These are phyloP conservation scores for Drosophila sulfurigaster DNA, from an alignment of 1,140 invertebrate species.

Conservation along the genomic window DNA sequence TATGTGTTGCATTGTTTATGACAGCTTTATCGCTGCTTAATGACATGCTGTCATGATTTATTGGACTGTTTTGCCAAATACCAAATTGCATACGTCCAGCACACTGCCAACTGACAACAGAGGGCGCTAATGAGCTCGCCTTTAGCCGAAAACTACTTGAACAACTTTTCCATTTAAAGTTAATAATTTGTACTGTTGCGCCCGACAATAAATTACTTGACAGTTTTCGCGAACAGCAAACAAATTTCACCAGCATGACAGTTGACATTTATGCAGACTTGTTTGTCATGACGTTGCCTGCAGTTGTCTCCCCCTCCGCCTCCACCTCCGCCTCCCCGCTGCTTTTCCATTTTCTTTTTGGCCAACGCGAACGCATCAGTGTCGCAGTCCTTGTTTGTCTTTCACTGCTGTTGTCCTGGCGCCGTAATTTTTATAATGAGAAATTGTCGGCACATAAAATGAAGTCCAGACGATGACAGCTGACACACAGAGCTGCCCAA, in stretches of 20 bases:
- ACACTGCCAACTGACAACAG: constrained; percentile 13
- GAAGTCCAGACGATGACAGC: constrained; percentile 77
- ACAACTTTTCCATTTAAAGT: constrained; percentile 60
- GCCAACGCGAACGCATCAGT: background rate
- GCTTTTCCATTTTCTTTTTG: constrained; percentile 4
- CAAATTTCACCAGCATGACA: constrained; percentile 59
- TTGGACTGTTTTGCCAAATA: constrained; percentile 12
- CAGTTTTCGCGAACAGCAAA: constrained; percentile 37
- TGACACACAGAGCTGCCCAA: constrained; percentile 49
- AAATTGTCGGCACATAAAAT: constrained; percentile 83
- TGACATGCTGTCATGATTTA: constrained; percentile 75
- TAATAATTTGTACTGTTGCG: constrained; percentile 35
- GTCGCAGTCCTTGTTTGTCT: constrained; percentile 36
- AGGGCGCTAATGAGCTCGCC: constrained; percentile 59
- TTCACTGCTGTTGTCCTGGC: constrained; percentile 29
- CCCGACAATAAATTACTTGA: constrained; percentile 49
- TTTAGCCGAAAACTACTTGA: constrained; percentile 48
- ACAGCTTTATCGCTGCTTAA: constrained; percentile 79
- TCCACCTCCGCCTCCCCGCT: background rate
- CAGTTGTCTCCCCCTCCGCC: constrained; percentile 13
- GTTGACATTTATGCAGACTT: constrained; percentile 73
- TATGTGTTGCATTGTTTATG: constrained; percentile 82
- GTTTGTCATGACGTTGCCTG: constrained; percentile 50
- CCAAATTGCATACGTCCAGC: constrained; percentile 7
- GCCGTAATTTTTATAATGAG: constrained; percentile 82